Conservation (phyloP, 2,113 vertebrate species). For the Manacus vitellinus region DNA sequence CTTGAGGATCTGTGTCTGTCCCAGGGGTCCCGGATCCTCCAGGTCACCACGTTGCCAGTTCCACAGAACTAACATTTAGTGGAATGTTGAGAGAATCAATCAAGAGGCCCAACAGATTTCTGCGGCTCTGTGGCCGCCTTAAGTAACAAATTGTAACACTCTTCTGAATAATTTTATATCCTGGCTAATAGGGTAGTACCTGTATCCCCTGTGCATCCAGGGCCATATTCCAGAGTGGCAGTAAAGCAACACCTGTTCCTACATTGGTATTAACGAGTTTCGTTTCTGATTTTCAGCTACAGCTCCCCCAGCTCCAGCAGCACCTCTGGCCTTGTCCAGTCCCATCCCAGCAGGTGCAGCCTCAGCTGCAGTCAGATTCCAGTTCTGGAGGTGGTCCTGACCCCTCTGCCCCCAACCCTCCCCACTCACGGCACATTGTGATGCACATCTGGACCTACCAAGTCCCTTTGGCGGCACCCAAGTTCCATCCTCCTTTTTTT, state of each 20-base stretch:
- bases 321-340: not conserved
- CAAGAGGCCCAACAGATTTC: too few relatives aligned
- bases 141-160: not conserved
- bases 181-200: not conserved
- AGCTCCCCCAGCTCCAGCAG: not conserved
- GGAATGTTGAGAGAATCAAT: not conserved
- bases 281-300: not conserved
- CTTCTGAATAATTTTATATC: not conserved
- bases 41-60: not conserved
- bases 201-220: not conserved
- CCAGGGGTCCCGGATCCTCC: not conserved
- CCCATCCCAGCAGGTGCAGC: not conserved
- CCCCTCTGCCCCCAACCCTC: not conserved
- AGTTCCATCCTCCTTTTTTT: not conserved
- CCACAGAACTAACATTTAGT: not conserved
- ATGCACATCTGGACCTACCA: not conserved
- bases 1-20: not conserved
- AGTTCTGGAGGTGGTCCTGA: not conserved
- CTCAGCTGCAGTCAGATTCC: not conserved
- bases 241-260: not conserved
- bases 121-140: not conserved
- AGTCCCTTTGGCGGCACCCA: not conserved
- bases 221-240: not conserved
- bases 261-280: not conserved
- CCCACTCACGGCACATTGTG: rapidly evolving